Base-by-base conservation (phyloP, 2,797 vertebrate genomes). In the Tamandua tetradactyla region DNA sequence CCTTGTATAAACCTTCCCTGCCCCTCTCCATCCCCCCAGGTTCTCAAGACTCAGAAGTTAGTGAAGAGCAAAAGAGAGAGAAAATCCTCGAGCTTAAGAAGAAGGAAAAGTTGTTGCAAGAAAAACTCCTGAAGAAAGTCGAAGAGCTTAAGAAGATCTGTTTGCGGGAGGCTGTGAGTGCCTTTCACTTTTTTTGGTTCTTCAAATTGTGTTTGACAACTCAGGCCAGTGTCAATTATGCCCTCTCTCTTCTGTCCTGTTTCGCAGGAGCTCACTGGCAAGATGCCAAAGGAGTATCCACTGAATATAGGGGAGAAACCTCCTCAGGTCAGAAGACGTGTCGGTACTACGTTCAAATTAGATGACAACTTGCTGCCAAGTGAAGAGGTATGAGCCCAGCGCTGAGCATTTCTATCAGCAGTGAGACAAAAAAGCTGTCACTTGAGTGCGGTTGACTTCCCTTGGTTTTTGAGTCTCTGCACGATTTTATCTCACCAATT, bases 141-240 rank as follows among this genome's bases (percentile, higher is more conserved):
- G 98, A 99, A 80, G 99, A 99, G 89, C 98, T 99, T 61, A 99
- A 99, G 98, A 99, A 99, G 94, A 99, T 99, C 89, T 99, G 99
- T 96, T 85, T 99, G 96, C 98, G 99, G 66, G 99, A 99, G 97
- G 99, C 99, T 49, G 99, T 99, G 96, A 99, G 99, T 96, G 97
- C 62, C 91, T 55, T 8, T 30, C 32, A 12, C 49, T 22, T 20
- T 57, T 68, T 7, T 0, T 0, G 0, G 7, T 32, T 40, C 22
- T 1, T 32, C 69, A 35, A 0, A 7, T 40, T 35, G 30, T 35
- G 27, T 72, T 52, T 91, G 40, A 72, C 59, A 22, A 30, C 66
- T 23, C 6, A 0, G 12, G 52, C 47, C 35, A 2, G 0, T 17
- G 18, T 18, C 25, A 2, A 0, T 89, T 87, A 37, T 32, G 94